A percentile compares a stretch with the other conserved stretches of the same genome.
Evolutionary conservation across 2,888 invertebrate genomes (phyloP).

Genomic region (Tetramorium bicarinatum): DNA sequence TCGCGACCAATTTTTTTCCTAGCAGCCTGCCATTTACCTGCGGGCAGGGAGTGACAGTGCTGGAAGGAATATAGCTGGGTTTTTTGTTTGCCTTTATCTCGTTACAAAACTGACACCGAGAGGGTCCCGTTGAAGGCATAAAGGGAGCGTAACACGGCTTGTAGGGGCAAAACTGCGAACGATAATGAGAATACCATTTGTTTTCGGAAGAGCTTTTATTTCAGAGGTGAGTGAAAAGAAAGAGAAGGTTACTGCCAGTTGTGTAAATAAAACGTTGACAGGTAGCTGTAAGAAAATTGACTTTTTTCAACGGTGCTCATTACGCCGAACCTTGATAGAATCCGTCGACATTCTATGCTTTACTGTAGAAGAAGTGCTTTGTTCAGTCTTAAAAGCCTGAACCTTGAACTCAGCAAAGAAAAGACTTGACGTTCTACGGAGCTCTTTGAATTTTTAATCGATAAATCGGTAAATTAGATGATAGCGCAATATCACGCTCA

Average conservation of each 20-base stretch:
- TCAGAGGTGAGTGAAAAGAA: background rate
- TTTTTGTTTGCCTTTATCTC: conserved; percentile 37
- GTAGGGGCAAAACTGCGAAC: background rate
- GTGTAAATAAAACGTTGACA: conserved; percentile 39
- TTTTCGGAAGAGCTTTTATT: conserved; percentile 30
- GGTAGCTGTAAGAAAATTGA: conserved; percentile 13
- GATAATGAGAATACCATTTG: conserved; percentile 29
- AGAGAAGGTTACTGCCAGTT: background rate
- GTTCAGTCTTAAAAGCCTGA: background rate
- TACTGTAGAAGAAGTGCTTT: background rate
- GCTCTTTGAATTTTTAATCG: conserved; percentile 10
- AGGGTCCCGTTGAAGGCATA: conserved; percentile 1
- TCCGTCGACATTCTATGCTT: background rate
- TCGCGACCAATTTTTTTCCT: conserved; percentile 21
- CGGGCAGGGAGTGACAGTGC: background rate
- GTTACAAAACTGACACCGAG: conserved; percentile 32
- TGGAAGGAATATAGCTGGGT: background rate
- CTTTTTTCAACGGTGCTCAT: conserved; percentile 11
- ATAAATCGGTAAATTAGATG: background rate
- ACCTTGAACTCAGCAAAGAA: conserved; percentile 30
- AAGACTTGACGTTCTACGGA: background rate
- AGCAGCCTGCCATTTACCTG: background rate
- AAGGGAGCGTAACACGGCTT: background rate
- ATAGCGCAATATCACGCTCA: background rate
- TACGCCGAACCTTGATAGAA: conserved; percentile 5